These are phyloP conservation scores for Yasuhikotakia modesta DNA, from an alignment of 2,797 vertebrate species.

Conservation along the genomic window DNA sequence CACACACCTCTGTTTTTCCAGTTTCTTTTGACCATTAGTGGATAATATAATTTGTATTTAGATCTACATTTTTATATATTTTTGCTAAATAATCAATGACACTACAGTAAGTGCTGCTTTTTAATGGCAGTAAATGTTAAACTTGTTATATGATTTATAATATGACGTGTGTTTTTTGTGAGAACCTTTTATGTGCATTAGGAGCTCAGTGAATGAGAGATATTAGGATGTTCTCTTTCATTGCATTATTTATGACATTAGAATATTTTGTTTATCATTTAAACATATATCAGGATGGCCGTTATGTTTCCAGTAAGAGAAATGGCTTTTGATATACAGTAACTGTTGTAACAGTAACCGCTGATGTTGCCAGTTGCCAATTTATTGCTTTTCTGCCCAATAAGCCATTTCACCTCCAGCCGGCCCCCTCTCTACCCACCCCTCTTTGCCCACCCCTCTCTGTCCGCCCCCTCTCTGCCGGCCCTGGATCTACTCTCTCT, in stretches of 20 bases:
- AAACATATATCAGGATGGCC: neutral
- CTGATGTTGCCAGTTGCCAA: constrained; percentile 38
- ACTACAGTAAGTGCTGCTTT: too few relatives aligned
- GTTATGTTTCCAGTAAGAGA: constrained; percentile 26
- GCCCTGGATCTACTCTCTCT: too few relatives aligned
- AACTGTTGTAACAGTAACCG: constrained; percentile 10
- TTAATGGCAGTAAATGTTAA: too few relatives aligned
- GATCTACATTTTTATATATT: too few relatives aligned
- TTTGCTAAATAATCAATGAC: too few relatives aligned
- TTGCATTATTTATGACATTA: neutral
- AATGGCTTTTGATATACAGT: constrained; percentile 7
- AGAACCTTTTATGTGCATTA: neutral
- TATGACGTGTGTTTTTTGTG: too few relatives aligned
- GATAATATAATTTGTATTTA: too few relatives aligned
- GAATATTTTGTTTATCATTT: neutral
- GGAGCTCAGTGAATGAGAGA: neutral
- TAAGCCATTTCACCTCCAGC: constrained; percentile 7
- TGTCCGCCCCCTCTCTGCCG: too few relatives aligned
- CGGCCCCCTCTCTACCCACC: constrained; percentile 21
- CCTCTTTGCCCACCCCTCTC: too few relatives aligned
- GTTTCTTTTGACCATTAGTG: too few relatives aligned
- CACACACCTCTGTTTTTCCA: neutral
- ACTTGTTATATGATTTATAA: too few relatives aligned
- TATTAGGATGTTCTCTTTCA: neutral
- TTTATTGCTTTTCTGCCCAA: constrained; percentile 35